Evolutionary conservation across 2,888 invertebrate genomes (phyloP), one percentile per base, ranked within the genome.

Genomic region (Saturnia japonica): DNA sequence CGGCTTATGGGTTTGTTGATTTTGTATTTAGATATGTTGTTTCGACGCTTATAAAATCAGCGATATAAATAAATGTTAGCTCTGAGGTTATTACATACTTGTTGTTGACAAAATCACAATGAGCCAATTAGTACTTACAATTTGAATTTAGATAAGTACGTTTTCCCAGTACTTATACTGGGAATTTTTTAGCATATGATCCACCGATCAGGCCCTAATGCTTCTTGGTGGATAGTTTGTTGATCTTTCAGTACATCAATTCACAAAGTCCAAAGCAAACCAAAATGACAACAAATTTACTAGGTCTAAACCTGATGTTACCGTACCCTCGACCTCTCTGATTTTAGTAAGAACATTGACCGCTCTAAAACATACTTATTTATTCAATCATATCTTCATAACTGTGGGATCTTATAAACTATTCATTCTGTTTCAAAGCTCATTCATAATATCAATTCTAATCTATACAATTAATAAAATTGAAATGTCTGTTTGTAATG

Each of bases 1-100:
- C 28, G 57, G 57, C 28, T 60, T 60, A 28, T 14, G 57, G 57
- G 25, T 60, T 28, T 60, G 57, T 60, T 28, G 57, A 60, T 60
- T 60, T 25, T 60, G 14, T 60, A 60, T 25, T 28, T 25, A 14
- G 12, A 60, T 60, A 28, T 25, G 57, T 60, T 28, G 25, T 28
- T 28, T 60, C 14, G 12, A 60, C 3, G 57, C 28, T 60, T 28
- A 25, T 60, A 60, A 25, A 60, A 28, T 60, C 57, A 28, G 22
- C 54, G 9, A 1, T 54, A 11, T 9, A 54, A n/a, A n/a, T 54
- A 54, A 2, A 54, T 22, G 8, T 47, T 47, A 19, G 7, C 19
- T 19, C 19, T 47, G 47, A 3, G 47, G 1, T 14, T 47, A 47
- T 47, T 47, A 16, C 16, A 16, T 47, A 47, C 16, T 47, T 6